These are phyloP conservation scores for Acleris emargana DNA, from an alignment of 2,888 invertebrate genomes.

Conservation along the genomic window DNA sequence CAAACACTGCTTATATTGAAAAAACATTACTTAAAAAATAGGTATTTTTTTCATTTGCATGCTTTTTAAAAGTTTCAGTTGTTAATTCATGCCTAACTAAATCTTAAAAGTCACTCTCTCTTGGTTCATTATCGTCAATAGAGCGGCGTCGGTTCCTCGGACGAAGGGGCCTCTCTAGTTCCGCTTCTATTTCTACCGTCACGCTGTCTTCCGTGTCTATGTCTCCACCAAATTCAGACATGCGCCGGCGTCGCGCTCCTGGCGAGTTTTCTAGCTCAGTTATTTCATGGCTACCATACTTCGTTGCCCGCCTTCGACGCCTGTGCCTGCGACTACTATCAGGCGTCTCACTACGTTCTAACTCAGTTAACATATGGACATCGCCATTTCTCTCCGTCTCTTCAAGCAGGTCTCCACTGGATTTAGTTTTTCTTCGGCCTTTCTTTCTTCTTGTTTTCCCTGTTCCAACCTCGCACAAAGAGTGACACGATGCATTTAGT, in stretches of 20 bases:
- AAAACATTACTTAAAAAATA: too few species aligned
- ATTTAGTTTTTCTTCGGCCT: conserved; percentile 78
- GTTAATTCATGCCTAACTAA: background rate
- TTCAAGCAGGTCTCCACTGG: conserved; percentile 77
- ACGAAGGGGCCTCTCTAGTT: conserved; percentile 60
- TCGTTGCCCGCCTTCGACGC: conserved; percentile 56
- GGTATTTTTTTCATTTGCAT: too few species aligned
- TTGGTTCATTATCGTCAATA: conserved; percentile 68
- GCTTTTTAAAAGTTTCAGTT: background rate
- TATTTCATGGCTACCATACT: conserved; percentile 76
- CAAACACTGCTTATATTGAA: too few species aligned
- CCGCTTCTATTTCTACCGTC: conserved; percentile 67
- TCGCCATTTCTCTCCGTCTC: conserved; percentile 76
- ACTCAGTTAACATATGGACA: conserved; percentile 60
- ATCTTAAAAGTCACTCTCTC: conserved; percentile 73
- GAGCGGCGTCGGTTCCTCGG: conserved; percentile 66
- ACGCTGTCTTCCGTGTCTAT: conserved; percentile 50
- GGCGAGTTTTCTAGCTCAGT: conserved; percentile 74
- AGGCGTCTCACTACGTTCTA: conserved; percentile 59
- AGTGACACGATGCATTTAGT: conserved; percentile 84
- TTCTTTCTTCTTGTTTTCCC: conserved; percentile 69
- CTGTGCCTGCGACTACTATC: conserved; percentile 54
- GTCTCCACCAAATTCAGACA: conserved; percentile 62
- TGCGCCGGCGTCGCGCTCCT: conserved; percentile 68
- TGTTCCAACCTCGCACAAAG: conserved; percentile 74